A percentile compares a stretch with the other conserved stretches of the same genome.
Evolutionary conservation across 2,797 vertebrate species (phyloP).

Genomic region (Enteromius afrohamiltoni): DNA sequence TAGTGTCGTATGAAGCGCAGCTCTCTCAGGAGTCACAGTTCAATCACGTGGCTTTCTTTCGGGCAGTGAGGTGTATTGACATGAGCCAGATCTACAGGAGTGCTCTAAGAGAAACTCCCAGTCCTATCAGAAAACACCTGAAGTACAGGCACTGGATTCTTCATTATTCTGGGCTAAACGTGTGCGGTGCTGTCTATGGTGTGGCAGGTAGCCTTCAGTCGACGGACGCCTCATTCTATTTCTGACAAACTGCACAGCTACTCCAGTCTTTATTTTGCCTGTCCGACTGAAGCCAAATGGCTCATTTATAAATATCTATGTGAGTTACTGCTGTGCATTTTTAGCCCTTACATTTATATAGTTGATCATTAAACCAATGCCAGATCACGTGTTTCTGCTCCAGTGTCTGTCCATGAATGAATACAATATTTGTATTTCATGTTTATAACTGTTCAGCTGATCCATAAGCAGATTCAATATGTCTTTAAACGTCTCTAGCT

Average conservation of each 20-base stretch:
- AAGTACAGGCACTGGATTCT: too few species aligned
- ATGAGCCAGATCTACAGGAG: not conserved
- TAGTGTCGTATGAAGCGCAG: not conserved
- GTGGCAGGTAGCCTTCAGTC: not conserved
- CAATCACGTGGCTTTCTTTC: not conserved
- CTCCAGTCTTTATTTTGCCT: not conserved
- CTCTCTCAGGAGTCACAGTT: not conserved
- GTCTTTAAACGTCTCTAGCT: not conserved
- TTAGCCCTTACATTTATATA: not conserved
- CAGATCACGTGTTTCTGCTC: not conserved
- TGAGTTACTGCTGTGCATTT: not conserved
- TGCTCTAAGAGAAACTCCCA: not conserved
- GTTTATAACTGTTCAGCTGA: not conserved
- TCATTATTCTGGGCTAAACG: not conserved
- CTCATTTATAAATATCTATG: not conserved
- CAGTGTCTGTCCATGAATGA: not conserved
- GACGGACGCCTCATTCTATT: not conserved
- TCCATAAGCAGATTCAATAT: not conserved
- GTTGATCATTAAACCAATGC: not conserved
- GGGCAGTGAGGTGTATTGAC: not conserved
- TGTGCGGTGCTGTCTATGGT: not conserved
- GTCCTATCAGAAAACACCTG: not conserved
- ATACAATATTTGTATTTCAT: not conserved
- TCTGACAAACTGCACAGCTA: slow-evolving; percentile 8
- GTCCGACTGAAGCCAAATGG: not conserved